A percentile compares a stretch with the other conserved stretches of the same genome.
These are phyloP conservation scores for Acleris sparsana DNA, from an alignment of 2,888 invertebrate species.

Conservation along the genomic window DNA sequence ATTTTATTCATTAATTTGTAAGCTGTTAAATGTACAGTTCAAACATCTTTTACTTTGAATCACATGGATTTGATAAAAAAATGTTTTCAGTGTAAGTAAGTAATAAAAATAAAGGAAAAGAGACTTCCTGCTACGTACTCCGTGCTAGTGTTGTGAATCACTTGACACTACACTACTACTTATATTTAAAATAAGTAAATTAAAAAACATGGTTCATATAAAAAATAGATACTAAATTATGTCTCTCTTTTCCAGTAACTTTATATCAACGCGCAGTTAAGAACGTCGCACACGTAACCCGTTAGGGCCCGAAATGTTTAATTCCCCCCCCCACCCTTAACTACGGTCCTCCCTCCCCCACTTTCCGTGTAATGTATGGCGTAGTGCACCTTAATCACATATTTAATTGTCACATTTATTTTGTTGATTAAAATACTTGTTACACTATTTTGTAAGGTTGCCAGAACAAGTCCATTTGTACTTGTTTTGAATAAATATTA, in stretches of 20 bases:
- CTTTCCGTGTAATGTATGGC: constrained; percentile 76
- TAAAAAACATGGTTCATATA: not conserved
- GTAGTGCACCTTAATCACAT: constrained; percentile 81
- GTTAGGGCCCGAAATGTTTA: constrained; percentile 79
- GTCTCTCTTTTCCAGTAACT: constrained; percentile 49
- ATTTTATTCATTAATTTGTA: too few relatives aligned
- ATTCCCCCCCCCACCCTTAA: constrained; percentile 70
- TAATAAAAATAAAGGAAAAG: too few relatives aligned
- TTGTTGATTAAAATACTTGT: constrained; percentile 79
- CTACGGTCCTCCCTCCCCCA: constrained; percentile 46
- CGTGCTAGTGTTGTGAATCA: too few relatives aligned
- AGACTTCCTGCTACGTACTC: too few relatives aligned
- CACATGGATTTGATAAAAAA: too few relatives aligned
- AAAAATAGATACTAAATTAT: not conserved
- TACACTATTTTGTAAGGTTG: constrained; percentile 52
- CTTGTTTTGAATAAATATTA: too few relatives aligned
- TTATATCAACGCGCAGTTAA: constrained; percentile 51
- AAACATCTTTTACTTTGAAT: too few relatives aligned
- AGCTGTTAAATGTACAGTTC: too few relatives aligned
- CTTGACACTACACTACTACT: too few relatives aligned
- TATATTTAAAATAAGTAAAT: too few relatives aligned
- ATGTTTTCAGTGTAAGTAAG: too few relatives aligned
- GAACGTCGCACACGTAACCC: constrained; percentile 74
- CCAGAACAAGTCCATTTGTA: constrained; percentile 42
- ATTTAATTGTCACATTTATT: constrained; percentile 81